Evolutionary conservation across 2,888 invertebrate genomes (phyloP).

Genomic region (Dicranocentrus wangi): DNA sequence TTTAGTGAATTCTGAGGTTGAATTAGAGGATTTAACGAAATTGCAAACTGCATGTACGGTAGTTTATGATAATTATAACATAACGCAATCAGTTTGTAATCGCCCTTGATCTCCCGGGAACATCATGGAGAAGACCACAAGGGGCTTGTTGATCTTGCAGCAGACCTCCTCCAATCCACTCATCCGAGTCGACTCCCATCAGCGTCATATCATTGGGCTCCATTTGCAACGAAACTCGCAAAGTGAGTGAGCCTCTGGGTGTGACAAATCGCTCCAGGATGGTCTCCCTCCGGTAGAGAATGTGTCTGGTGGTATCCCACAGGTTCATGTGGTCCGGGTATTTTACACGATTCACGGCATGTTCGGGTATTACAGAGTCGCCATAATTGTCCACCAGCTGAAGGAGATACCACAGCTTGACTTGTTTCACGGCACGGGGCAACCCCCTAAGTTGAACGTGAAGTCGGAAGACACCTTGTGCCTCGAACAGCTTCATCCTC

Average conservation of each 20-base stretch:
- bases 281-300: slow-evolving; percentile 60
- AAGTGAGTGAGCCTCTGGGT: slow-evolving; percentile 26
- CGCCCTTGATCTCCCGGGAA: not conserved
- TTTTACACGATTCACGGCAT: slow-evolving; percentile 55
- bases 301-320: slow-evolving; percentile 63
- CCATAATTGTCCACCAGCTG: slow-evolving; percentile 63
- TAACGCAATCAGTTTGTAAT: not conserved
- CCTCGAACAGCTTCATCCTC: slow-evolving; percentile 63
- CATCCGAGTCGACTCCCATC: slow-evolving; percentile 58
- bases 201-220: slow-evolving; percentile 58
- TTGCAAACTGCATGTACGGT: no score
- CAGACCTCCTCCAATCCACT: slow-evolving; percentile 44
- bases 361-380: slow-evolving; percentile 65
- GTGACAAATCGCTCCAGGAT: slow-evolving; percentile 56
- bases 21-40: no score
- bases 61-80: no score
- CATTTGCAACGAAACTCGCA: slow-evolving; percentile 61
- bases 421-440: slow-evolving; percentile 52
- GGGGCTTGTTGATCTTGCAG: not conserved
- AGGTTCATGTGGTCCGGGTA: slow-evolving; percentile 64
- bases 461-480: slow-evolving; percentile 64
- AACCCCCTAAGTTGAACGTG: slow-evolving; percentile 64
- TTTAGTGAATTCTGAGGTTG: not conserved
- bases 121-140: not conserved
- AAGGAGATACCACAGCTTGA: slow-evolving; percentile 62